Conservation (phyloP, 2,113 vertebrate genomes). For the Toxostoma redivivum region DNA sequence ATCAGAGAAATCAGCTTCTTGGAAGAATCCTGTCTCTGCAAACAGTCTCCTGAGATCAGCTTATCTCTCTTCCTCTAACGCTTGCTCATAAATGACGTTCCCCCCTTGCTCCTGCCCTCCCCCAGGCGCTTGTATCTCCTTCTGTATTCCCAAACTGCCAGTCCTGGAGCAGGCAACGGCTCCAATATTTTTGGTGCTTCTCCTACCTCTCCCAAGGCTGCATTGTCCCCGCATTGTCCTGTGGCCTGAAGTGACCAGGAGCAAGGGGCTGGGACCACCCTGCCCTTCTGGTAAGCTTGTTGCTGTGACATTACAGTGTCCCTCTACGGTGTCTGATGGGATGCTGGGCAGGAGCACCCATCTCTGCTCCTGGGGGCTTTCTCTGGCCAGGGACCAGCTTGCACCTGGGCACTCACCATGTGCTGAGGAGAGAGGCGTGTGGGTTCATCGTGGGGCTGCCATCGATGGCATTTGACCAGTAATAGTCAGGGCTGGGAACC, state of each 20-base stretch:
- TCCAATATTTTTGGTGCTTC: not conserved
- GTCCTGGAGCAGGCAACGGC: not conserved
- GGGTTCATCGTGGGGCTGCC: not conserved
- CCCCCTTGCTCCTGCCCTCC: not conserved
- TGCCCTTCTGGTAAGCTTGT: constrained; percentile 30
- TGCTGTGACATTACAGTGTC: not conserved
- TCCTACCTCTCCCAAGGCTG: not conserved
- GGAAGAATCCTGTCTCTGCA: not conserved
- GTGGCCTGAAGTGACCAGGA: not conserved
- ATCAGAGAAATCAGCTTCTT: not conserved
- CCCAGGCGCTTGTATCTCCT: not conserved
- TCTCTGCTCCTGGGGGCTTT: not conserved
- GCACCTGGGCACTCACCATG: rapidly evolving
- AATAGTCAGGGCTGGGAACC: not conserved
- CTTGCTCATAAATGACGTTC: not conserved
- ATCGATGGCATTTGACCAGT: not conserved
- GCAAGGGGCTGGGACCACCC: not conserved
- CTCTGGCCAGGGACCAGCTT: not conserved
- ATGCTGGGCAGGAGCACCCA: not conserved
- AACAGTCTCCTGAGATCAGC: not conserved
- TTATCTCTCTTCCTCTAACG: constrained; percentile 20
- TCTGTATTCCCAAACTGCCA: rapidly evolving
- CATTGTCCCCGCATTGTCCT: rapidly evolving
- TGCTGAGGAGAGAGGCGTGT: not conserved
- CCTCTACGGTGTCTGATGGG: not conserved